Base-by-base conservation (phyloP, 53 echinoderm and acorn worm genomes). In the Actinopyga echinites region DNA sequence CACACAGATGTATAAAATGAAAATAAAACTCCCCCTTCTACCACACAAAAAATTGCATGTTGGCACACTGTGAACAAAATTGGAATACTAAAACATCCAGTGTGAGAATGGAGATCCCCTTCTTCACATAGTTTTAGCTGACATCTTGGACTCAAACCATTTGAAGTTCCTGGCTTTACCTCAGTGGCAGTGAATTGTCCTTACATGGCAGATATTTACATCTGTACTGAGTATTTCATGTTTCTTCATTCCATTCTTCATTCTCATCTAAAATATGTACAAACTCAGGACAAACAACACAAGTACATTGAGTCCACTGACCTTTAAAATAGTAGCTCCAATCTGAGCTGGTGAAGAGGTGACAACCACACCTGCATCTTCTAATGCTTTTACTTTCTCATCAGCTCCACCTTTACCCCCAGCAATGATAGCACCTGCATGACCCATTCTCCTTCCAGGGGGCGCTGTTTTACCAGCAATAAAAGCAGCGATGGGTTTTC, bases 401-500 rank as follows among this genome's bases (percentile, higher is more conserved):
- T 92, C 86, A 4, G 99, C 99, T 30, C 99, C 99, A 28, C 99
- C 99, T 68, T 99, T 99, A 21, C 99, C 99, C 33, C 99, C 99
- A 2, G 99, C 90, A 69, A 99, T 99, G 88, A 99, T 99, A 58
- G 99, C 99, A 71, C 99, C 99, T n/a, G 99, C 99, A 44, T 99
- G 99, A 10, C 99, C 99, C 99, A 99, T 99, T 60, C 99, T 90
- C 81, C 99, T 89, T 29, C 99, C 99, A 5, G 99, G 99, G 36
- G 99, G 99, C 8, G 99, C 99, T 13, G 99, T 99, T 77, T 95
- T 64, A 57, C 99, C 99, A 58, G 99, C 99, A 49, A 99, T 99
- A 85, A 99, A 99, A 49, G 99, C 89, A 54, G 90, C 99, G 1
- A 99, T 92, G 30, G 99, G 99, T 82, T 99, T 99, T 13, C 89